Evolutionary conservation across 2,888 invertebrate genomes (phyloP), one percentile per base, ranked within the genome.

Genomic region (Drosophila multiciliata): DNA sequence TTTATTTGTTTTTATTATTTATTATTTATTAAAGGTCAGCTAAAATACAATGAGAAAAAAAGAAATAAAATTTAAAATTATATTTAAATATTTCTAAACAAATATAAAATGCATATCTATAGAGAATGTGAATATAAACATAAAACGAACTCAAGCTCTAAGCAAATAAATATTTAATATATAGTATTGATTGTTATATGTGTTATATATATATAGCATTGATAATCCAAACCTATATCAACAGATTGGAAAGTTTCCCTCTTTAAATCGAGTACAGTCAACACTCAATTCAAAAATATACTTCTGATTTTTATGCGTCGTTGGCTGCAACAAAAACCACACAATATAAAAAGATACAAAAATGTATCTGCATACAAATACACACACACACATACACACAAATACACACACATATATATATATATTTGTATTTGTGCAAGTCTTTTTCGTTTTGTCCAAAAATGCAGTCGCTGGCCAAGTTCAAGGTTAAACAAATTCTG

Each of bases 401-500:
- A 2, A n/a, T 4, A 6, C 15, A 36, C 8, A 15, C 2, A 36
- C 11, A 40, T 4, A n/a, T 4, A 20, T 6, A 45, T 7, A 45
- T 7, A 45, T 38, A 4, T 38, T 3, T 9, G 6, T 42, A 0
- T 20, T 3, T 23, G 15, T 23, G 20, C 3, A 9, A 23, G 26
- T 48, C 26, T 48, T 42, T 11, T 2, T 38, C 29, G 36, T 1
- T 61, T n/a, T 32, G 38, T 36, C 68, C 35, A 11, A 33, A 58
- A 59, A 65, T 75, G 70, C 77, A 76, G 52, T 59, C 54, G 53
- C 45, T 63, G 40, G 55, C 48, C 68, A 82, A 82, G 82, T 82
- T 82, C 82, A 82, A 82, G 82, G 82, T 85, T 78, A 82, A 78
- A 66, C 60, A 66, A 73, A 59, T 67, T 35, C 12, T 57, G 15